Percentiles rank a stretch among this genome's conserved stretches.
Evolutionary conservation across 1,140 invertebrate species (phyloP).

Genomic region (Atta texana): DNA sequence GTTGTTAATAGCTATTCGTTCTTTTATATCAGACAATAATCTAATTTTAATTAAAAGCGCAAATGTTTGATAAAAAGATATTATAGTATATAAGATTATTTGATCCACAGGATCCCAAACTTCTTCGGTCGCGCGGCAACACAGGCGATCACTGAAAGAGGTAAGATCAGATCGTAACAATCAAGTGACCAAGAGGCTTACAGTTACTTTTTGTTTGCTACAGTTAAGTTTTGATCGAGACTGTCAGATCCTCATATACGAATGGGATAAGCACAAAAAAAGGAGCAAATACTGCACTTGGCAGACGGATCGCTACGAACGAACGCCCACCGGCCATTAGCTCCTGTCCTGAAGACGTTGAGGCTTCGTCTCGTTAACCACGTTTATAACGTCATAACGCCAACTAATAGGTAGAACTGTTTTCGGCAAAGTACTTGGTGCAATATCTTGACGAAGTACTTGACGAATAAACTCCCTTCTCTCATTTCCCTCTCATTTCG

Average conservation of each 20-base stretch:
- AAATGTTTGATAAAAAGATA: not conserved
- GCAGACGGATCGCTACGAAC: not conserved
- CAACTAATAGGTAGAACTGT: not conserved
- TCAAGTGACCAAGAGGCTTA: not conserved
- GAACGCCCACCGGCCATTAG: constrained; percentile 38
- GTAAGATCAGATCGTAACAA: not conserved
- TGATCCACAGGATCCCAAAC: not conserved
- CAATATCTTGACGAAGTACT: constrained; percentile 14
- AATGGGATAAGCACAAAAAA: not conserved
- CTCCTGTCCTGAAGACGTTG: constrained; percentile 26
- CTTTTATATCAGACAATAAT: not conserved
- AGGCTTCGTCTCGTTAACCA: not conserved
- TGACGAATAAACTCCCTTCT: constrained; percentile 3
- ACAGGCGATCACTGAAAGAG: not conserved
- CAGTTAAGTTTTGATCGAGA: constrained; percentile 9
- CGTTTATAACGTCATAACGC: constrained; percentile 27
- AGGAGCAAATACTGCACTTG: constrained; percentile 14
- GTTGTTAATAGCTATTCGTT: not conserved
- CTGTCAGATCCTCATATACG: not conserved
- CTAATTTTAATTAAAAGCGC: not conserved
- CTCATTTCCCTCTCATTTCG: constrained; percentile 26
- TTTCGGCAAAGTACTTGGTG: constrained; percentile 2
- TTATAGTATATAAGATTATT: not conserved
- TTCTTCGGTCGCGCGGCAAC: not conserved
- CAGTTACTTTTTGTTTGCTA: too few species aligned